Percentiles rank a stretch among this genome's conserved stretches.
phyloP scores from a whole-genome alignment of 1,140 invertebrate genomes.

The Cyrtorhinus lividipennis region DNA sequence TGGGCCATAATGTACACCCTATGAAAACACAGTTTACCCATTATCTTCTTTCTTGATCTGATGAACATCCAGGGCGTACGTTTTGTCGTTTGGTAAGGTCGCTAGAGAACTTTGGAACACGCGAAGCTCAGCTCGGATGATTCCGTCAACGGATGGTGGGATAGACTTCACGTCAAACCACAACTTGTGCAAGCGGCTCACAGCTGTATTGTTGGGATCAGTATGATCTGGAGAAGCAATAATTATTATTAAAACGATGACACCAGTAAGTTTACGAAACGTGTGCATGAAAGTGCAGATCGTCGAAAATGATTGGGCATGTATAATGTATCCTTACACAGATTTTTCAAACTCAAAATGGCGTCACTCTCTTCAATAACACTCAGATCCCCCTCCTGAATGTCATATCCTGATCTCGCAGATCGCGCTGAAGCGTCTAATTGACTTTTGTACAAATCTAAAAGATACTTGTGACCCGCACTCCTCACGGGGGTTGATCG shows the following conservation, averaged over 20 bases:
- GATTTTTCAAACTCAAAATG: background rate
- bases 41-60: background rate
- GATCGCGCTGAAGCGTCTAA: background rate
- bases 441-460: background rate
- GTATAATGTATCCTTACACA: background rate
- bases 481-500: background rate
- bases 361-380: background rate
- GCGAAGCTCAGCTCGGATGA: background rate
- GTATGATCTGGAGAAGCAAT: too few species aligned
- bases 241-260: too few species aligned
- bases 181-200: background rate
- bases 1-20: too few species aligned
- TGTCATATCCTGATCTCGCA: background rate
- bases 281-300: too few species aligned
- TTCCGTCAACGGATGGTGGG: background rate
- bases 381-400: background rate
- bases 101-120: background rate
- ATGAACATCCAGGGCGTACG: background rate
- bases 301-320: too few species aligned
- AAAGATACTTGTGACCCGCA: background rate
- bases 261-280: too few species aligned
- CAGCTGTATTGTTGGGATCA: background rate
- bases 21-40: too few species aligned
- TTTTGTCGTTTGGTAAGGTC: background rate
- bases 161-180: background rate